Conservation (phyloP, 2,113 vertebrate species). For the Otocyon megalotis region DNA sequence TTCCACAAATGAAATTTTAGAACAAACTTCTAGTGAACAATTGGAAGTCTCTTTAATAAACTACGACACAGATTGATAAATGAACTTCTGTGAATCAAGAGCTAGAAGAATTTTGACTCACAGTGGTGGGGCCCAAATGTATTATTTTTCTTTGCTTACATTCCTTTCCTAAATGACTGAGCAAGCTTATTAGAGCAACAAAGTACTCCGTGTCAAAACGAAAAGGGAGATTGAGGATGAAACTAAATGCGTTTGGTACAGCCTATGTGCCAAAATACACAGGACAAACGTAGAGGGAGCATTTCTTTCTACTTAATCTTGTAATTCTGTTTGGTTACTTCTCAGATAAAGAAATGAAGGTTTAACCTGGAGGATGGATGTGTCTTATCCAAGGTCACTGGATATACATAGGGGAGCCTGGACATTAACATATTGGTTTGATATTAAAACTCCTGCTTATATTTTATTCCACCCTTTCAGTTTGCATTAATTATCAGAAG, state of each 20-base stretch:
- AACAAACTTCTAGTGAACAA: background rate
- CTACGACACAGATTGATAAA: background rate
- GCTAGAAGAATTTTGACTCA: background rate
- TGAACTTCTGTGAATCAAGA: background rate
- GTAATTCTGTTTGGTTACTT: background rate
- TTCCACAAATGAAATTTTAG: background rate
- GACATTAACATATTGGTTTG: background rate
- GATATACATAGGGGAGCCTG: background rate
- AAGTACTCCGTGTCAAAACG: constrained; percentile 48
- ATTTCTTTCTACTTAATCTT: background rate
- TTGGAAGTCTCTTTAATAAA: background rate
- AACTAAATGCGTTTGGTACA: background rate
- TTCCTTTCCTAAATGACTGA: constrained; percentile 72
- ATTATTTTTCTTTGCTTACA: constrained; percentile 72
- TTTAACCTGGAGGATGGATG: background rate
- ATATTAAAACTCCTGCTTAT: background rate
- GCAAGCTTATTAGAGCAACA: constrained; percentile 50
- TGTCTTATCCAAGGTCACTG: background rate
- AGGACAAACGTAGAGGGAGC: background rate
- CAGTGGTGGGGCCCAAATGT: constrained; percentile 49
- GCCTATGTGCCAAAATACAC: background rate
- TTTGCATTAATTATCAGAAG: constrained; percentile 51
- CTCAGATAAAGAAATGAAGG: constrained; percentile 10
- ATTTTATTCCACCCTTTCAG: constrained; percentile 8
- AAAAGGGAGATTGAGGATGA: background rate